Evolutionary conservation across 2,113 vertebrate genomes (phyloP).

Genomic region (Archilochus colubris): DNA sequence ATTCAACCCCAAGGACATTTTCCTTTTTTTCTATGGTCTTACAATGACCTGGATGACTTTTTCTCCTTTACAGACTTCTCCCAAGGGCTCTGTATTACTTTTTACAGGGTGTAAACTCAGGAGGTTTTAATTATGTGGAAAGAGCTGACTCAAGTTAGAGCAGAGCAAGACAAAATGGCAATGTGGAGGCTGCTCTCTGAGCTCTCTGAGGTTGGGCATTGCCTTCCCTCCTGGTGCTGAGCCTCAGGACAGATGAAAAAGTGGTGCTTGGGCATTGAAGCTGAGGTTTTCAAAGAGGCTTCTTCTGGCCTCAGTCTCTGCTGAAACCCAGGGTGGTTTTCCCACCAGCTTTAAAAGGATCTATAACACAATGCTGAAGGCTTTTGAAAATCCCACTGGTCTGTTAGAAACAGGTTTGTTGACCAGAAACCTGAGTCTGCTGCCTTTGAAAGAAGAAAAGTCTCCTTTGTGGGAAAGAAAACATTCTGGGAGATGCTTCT

Average conservation of each 20-base stretch:
- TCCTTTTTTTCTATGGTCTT: not conserved
- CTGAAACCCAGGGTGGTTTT: not conserved
- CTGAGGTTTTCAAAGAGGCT: not conserved
- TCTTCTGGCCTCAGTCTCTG: not conserved
- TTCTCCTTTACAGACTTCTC: not conserved
- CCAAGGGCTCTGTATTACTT: not conserved
- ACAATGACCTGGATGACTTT: not conserved
- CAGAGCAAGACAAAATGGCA: not conserved
- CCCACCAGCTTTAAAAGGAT: not conserved
- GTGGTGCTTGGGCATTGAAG: not conserved
- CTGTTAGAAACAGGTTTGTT: not conserved
- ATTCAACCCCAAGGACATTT: not conserved
- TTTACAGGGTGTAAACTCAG: not conserved
- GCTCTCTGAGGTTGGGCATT: not conserved
- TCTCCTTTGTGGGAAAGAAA: not conserved
- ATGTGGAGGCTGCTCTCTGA: not conserved
- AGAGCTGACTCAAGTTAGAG: not conserved
- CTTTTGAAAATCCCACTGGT: not conserved
- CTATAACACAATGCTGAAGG: not conserved
- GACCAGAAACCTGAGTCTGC: not conserved
- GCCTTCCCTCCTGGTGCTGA: not conserved
- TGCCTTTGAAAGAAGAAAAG: not conserved
- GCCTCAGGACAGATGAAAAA: not conserved
- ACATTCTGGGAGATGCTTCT: not conserved
- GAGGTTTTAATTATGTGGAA: not conserved